Evolutionary conservation across 2,797 vertebrate genomes (phyloP), one percentile per base, ranked within the genome.

Genomic region (Cetoscarus ocellatus): DNA sequence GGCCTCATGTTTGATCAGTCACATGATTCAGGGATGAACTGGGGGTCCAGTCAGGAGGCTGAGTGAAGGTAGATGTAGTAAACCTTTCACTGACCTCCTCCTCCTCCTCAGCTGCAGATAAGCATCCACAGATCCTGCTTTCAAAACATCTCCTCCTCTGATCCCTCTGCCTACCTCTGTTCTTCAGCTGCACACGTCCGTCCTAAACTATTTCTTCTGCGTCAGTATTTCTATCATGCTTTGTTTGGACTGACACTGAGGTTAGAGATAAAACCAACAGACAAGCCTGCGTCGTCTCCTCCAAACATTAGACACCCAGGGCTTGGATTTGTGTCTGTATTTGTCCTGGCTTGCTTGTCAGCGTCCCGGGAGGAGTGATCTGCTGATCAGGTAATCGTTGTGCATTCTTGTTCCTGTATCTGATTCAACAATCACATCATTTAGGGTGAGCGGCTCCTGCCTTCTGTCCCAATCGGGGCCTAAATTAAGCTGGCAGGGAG

Each of bases 341-440:
- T 80, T 70, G 39, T 66, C 36, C 50, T 17, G 27, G 51, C 60
- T 60, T 67, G 67, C 67, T 57, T 71, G 56, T 67, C 65, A 51
- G 75, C 5, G 1, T 73, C 74, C 71, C 56, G 0, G 45, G 42
- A 57, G 52, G 19, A 56, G 58, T 45, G 45, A 60, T 79, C 75
- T 78, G 76, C 73, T 83, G 82, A 83, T 77, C 77, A 73, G 72
- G 82, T 88, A 74, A 89, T 88, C 74, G 78, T 88, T 88, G 69
- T 67, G 70, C 62, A 73, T 86, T 87, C 54, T 82, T 80, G 65
- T 86, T 63, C 42, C 40, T 54, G 62, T 89, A 85, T 87, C 79
- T 62, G 74, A 83, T 73, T 86, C 47, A 75, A 79, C 80, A 77
- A 73, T 83, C 57, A 3, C 61, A 70, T 79, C 42, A 58, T 86